phyloP scores from a whole-genome alignment of 2,888 invertebrate genomes.

The Protodeltote pygarga region DNA sequence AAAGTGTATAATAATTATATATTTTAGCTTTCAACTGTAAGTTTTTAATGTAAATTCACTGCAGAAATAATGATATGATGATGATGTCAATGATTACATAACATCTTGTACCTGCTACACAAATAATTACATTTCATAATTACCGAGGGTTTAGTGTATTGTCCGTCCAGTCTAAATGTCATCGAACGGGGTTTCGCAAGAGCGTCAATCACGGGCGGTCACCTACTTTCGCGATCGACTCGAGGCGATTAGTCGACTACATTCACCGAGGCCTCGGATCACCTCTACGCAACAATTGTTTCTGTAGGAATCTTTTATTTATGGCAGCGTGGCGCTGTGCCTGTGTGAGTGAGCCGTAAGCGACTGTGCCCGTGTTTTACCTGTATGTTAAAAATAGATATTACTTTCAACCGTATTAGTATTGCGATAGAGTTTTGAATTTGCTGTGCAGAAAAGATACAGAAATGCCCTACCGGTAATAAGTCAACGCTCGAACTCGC shows the following conservation, averaged over 20 bases:
- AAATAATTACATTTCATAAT: slow-evolving; percentile 76
- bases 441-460: slow-evolving; percentile 50
- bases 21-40: too few species aligned
- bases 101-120: slow-evolving; percentile 35
- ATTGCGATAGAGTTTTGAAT: slow-evolving; percentile 55
- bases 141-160: slow-evolving; percentile 75
- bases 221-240: slow-evolving; percentile 87
- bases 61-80: neutral
- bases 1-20: too few species aligned
- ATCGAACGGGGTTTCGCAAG: slow-evolving; percentile 85
- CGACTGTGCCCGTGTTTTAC: slow-evolving; percentile 83
- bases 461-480: slow-evolving; percentile 86
- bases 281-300: slow-evolving; percentile 87
- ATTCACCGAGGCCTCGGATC: slow-evolving; percentile 84
- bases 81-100: slow-evolving; percentile 12
- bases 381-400: slow-evolving; percentile 61
- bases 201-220: slow-evolving; percentile 85
- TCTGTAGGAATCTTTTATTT: slow-evolving; percentile 87
- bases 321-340: slow-evolving; percentile 75
- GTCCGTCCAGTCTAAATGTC: slow-evolving; percentile 84
- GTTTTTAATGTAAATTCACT: neutral
- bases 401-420: slow-evolving; percentile 53
- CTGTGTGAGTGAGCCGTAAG: slow-evolving; percentile 77
- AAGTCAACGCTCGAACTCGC: slow-evolving; percentile 87
- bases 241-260: slow-evolving; percentile 83